Conservation (phyloP, 2,113 vertebrate species). For the Phrynocephalus versicolor region DNA sequence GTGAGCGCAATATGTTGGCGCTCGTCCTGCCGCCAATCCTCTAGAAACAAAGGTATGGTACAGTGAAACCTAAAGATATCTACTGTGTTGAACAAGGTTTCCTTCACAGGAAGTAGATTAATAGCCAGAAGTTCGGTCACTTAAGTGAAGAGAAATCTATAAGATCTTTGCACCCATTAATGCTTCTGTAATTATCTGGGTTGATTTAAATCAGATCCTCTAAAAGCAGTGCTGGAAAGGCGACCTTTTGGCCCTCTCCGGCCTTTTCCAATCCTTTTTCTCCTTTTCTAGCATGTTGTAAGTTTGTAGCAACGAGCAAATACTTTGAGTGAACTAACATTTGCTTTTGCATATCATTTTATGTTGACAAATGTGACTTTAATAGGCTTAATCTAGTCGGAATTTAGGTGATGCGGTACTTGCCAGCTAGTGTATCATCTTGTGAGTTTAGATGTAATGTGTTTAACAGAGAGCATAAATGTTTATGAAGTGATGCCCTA, state of each 20-base stretch:
- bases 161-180: neutral
- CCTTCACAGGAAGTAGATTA: neutral
- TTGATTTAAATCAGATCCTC: neutral
- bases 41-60: neutral
- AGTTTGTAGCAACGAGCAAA: neutral
- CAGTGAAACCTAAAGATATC: neutral
- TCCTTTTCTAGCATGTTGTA: neutral
- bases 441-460: neutral
- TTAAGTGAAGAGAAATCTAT: neutral
- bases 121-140: too few species aligned
- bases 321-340: neutral
- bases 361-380: neutral
- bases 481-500: neutral
- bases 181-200: neutral
- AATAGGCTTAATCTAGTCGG: constrained; percentile 7
- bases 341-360: neutral
- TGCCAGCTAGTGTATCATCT: neutral
- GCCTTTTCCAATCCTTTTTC: neutral
- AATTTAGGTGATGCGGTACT: neutral
- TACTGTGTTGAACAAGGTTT: neutral
- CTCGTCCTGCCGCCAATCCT: too few species aligned
- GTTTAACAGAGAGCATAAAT: neutral
- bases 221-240: neutral
- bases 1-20: neutral
- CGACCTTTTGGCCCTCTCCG: neutral